Base-by-base conservation (phyloP, 2,888 invertebrate genomes). In the Drosophila longiperda region DNA sequence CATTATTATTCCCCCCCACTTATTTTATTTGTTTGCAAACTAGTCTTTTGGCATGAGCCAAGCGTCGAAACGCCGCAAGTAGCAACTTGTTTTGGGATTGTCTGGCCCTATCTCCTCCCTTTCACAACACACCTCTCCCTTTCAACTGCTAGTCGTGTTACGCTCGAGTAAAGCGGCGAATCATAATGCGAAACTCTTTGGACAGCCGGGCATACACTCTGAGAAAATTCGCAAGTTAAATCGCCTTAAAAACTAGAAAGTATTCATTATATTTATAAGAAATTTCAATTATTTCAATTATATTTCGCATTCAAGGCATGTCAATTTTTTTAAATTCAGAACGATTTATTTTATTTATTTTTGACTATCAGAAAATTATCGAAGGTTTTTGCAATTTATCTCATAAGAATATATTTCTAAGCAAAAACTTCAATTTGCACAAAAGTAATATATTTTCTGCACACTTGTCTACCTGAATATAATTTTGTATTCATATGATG, bases 141-240 rank as follows among this genome's bases (percentile, higher is more conserved):
- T 11, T 1, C 38, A 8, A 6, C 54, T 4, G 32, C 33, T 57
- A 38, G 20, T 38, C 17, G 52, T 68, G 90, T 83, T 76, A 87
- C 87, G 87, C 85, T 90, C 75, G 87, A 89, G 87, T 87, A 84
- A 89, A 87, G 80, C 78, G 78, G 75, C 75, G 82, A 84, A 87
- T 80, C 89, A 84, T 73, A 89, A 87, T 87, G 85, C 90, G 87
- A 90, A 87, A 90, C 89, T 83, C 75, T 89, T 84, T 87, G 76
- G 78, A 71, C 85, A 90, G 75, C 90, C 71, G 86, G 71, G 89
- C 90, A 90, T 90, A 45, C 45, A 45, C 45, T 45, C 45, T 45
- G 2, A 15, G 2, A 15, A 23, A 45, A 45, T 15, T 23, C 15
- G 20, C 8, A 8, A 3, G 20, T 15, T 1, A 15, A 42, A 20